phyloP scores from a whole-genome alignment of 2,113 vertebrate species.

The Clarias magur region DNA sequence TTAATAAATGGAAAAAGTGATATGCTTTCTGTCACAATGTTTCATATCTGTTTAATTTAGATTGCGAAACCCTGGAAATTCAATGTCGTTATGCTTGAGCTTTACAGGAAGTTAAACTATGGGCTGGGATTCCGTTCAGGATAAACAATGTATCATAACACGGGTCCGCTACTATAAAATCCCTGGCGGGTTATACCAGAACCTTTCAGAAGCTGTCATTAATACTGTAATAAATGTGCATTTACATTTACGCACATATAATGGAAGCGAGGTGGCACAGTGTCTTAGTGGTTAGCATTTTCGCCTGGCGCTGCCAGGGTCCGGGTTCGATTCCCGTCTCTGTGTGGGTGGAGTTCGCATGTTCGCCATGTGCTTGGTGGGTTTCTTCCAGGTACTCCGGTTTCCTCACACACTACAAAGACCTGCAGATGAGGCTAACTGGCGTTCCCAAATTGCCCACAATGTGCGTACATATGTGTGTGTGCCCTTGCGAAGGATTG shows the following conservation, averaged over 20 bases:
- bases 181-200: neutral
- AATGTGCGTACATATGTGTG: no score
- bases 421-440: no score
- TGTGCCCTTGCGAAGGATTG: no score
- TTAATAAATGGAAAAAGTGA: slow-evolving; percentile 3
- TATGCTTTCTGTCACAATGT: slow-evolving; percentile 4
- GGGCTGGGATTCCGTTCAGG: neutral
- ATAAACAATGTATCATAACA: neutral
- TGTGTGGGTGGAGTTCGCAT: no score
- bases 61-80: neutral
- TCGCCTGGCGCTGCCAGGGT: no score
- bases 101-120: neutral
- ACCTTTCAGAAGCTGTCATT: neutral
- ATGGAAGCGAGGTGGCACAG: no score
- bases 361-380: no score
- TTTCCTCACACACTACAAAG: no score
- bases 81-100: neutral
- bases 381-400: no score
- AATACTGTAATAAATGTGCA: neutral
- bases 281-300: no score
- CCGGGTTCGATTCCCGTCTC: no score
- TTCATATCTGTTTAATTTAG: slow-evolving; percentile 9
- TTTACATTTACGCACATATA: neutral
- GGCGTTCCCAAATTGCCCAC: no score
- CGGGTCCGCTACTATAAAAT: neutral